A percentile compares a stretch with the other conserved stretches of the same genome.
These are phyloP conservation scores for Drosophila parabipectinata DNA, from an alignment of 1,140 invertebrate genomes.

Conservation along the genomic window DNA sequence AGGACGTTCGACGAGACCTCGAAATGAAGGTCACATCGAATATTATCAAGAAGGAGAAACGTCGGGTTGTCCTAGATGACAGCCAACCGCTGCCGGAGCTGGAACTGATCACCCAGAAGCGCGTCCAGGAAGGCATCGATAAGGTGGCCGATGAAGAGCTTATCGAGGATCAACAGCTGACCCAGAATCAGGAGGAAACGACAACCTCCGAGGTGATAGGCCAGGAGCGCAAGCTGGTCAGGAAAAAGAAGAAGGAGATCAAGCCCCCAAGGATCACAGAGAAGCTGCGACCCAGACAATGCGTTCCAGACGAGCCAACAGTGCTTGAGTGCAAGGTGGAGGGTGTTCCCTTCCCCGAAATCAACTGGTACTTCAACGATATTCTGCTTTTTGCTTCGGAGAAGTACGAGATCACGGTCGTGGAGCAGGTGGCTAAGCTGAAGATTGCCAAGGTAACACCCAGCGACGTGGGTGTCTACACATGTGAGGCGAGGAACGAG, in stretches of 20 bases:
- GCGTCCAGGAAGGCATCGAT: slow-evolving; percentile 84
- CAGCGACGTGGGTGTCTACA: slow-evolving; percentile 93
- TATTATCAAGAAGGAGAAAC: slow-evolving; percentile 82
- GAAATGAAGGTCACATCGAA: slow-evolving; percentile 85
- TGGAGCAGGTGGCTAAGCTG: slow-evolving; percentile 88
- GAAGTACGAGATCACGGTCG: slow-evolving; percentile 87
- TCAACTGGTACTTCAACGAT: slow-evolving; percentile 96
- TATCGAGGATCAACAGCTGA: slow-evolving; percentile 83
- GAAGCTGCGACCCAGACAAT: slow-evolving; percentile 88
- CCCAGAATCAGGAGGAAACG: slow-evolving; percentile 82
- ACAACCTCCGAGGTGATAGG: slow-evolving; percentile 83
- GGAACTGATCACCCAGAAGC: slow-evolving; percentile 85
- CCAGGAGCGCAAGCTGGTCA: slow-evolving; percentile 80
- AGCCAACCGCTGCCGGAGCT: slow-evolving; percentile 86
- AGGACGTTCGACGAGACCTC: slow-evolving; percentile 84
- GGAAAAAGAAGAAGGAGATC: slow-evolving; percentile 86
- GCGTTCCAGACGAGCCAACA: slow-evolving; percentile 86
- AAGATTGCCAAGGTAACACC: slow-evolving; percentile 89
- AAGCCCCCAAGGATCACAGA: slow-evolving; percentile 89
- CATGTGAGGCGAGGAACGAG: slow-evolving; percentile 90
- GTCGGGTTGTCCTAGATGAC: slow-evolving; percentile 82
- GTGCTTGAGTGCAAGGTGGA: slow-evolving; percentile 89
- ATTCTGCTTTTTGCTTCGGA: slow-evolving; percentile 89
- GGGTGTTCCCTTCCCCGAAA: slow-evolving; percentile 89
- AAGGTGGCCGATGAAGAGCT: slow-evolving; percentile 85